Evolutionary conservation across 1,140 invertebrate species (phyloP).

Genomic region (Brachionus rotundiformis): DNA sequence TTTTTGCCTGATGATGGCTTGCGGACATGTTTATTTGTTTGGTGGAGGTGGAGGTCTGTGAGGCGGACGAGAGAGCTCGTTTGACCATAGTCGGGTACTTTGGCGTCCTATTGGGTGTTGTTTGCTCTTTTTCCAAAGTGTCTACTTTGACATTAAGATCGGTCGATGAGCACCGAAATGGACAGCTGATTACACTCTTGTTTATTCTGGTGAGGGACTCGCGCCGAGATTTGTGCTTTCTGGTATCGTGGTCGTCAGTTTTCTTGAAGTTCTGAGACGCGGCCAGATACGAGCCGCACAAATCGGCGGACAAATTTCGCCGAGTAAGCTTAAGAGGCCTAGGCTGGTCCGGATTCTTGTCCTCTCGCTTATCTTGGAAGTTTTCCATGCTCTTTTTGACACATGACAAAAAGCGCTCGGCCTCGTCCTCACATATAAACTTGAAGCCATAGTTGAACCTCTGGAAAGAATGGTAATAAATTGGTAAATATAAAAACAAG

Average conservation of each 20-base stretch:
- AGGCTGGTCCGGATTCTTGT: neutral
- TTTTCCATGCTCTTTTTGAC: neutral
- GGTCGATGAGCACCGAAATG: constrained; percentile 17
- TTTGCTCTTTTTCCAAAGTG: neutral
- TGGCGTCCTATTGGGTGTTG: neutral
- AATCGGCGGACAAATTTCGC: constrained; percentile 7
- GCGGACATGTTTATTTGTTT: constrained; percentile 13
- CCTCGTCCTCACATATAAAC: constrained; percentile 45
- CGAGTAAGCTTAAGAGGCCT: neutral
- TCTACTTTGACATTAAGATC: neutral
- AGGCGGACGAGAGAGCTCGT: constrained; percentile 11
- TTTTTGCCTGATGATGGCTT: neutral
- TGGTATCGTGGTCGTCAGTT: neutral
- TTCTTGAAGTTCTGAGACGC: neutral
- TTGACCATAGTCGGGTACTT: constrained; percentile 19
- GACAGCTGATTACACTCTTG: constrained; percentile 37
- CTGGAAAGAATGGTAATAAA: too few species aligned
- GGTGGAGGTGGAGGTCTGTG: constrained; percentile 1
- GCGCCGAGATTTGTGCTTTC: constrained; percentile 8
- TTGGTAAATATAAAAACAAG: too few species aligned
- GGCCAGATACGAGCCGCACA: constrained; percentile 2
- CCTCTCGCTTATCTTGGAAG: neutral
- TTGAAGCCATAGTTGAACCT: constrained; percentile 45
- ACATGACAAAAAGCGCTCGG: constrained; percentile 30
- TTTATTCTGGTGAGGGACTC: constrained; percentile 16